Conservation (phyloP, 2,797 vertebrate genomes). For the Gymnopithys bicolor region DNA sequence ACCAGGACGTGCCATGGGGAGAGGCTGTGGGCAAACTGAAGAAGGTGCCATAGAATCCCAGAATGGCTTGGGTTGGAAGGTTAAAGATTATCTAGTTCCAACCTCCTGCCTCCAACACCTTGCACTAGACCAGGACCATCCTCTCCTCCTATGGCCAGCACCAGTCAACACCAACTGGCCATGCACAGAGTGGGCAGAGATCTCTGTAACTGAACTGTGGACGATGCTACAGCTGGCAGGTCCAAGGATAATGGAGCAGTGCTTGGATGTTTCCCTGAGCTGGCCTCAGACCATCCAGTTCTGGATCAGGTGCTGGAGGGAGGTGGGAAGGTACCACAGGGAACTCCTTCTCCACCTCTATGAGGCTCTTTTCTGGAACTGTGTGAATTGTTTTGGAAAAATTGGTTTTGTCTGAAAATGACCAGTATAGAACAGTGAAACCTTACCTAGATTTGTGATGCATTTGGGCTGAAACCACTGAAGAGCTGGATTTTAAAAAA, state of each 20-base stretch:
- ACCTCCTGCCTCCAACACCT: background rate
- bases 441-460: background rate
- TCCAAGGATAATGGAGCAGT: background rate
- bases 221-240: background rate
- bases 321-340: background rate
- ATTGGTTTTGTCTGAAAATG: background rate
- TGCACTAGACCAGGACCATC: background rate
- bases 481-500: background rate
- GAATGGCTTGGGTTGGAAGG: background rate
- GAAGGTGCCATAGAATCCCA: background rate
- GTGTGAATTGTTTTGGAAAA: background rate
- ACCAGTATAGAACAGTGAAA: background rate
- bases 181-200: background rate
- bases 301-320: background rate
- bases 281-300: background rate
- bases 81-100: background rate
- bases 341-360: background rate
- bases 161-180: background rate
- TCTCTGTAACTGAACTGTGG: background rate
- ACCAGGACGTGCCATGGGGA: rapidly evolving
- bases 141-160: background rate
- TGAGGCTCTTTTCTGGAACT: background rate
- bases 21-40: background rate
- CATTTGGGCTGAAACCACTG: background rate
- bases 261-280: background rate